Evolutionary conservation across 2,113 vertebrate genomes (phyloP).

Genomic region (Grantiella picta): DNA sequence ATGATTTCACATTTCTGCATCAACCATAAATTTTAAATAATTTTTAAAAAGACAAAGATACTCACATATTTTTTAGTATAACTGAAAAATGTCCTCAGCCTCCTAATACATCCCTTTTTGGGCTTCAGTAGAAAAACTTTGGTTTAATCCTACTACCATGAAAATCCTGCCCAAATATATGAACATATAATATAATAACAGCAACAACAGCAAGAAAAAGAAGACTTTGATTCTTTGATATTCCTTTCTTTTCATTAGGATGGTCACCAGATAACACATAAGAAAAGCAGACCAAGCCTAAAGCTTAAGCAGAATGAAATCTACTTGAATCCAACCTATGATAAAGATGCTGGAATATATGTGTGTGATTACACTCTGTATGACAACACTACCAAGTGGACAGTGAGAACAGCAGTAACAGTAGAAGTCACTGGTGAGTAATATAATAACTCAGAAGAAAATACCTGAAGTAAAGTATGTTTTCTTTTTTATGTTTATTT

Average conservation of each 20-base stretch:
- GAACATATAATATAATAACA: not conserved
- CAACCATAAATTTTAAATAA: not conserved
- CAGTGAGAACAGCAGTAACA: slow-evolving; percentile 71
- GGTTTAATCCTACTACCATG: not conserved
- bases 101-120: not conserved
- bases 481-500: not conserved
- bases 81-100: not conserved
- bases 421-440: slow-evolving; percentile 69
- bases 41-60: not conserved
- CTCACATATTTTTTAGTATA: not conserved
- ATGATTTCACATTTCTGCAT: not conserved
- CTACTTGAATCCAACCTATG: slow-evolving; percentile 25
- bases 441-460: not conserved
- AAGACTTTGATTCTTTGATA: not conserved
- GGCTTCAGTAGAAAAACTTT: not conserved
- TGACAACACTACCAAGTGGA: slow-evolving; percentile 67
- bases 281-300: not conserved
- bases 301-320: slow-evolving; percentile 48
- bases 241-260: slow-evolving; percentile 52
- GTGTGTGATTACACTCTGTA: slow-evolving; percentile 75
- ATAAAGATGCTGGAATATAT: slow-evolving; percentile 65
- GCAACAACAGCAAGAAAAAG: not conserved
- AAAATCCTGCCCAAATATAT: not conserved
- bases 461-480: not conserved
- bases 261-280: slow-evolving; percentile 31